Evolutionary conservation across 1,140 invertebrate genomes (phyloP).

Genomic region (Penaeus vannamei): DNA sequence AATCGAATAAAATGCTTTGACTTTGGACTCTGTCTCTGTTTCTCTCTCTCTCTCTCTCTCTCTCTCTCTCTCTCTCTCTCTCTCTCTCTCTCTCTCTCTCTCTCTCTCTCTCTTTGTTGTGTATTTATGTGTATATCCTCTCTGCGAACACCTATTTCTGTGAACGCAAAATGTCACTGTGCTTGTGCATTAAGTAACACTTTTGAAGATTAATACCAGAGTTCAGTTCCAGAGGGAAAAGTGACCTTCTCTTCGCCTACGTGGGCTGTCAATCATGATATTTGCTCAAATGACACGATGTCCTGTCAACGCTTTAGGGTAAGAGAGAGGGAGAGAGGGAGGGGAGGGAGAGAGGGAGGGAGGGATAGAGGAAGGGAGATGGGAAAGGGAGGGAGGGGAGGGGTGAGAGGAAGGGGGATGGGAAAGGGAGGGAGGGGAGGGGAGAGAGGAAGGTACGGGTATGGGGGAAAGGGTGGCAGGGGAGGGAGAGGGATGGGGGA

Average conservation of each 20-base stretch:
- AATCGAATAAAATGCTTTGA: neutral
- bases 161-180: no score
- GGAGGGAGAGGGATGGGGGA: neutral
- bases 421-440: neutral
- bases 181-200: no score
- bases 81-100: neutral
- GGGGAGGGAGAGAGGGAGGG: neutral
- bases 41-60: neutral
- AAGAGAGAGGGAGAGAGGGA: neutral
- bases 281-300: no score
- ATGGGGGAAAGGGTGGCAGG: neutral
- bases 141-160: no score
- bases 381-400: neutral
- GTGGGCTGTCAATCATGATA: no score
- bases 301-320: neutral
- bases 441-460: neutral
- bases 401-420: neutral
- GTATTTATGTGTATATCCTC: neutral
- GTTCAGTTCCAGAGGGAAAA: no score
- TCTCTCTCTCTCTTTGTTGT: neutral
- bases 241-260: no score
- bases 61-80: neutral
- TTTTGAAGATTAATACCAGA: no score
- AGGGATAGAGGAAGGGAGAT: neutral
- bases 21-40: no score